A percentile compares a stretch with the other conserved stretches of the same genome.
These are phyloP conservation scores for Caretta caretta DNA, from an alignment of 2,113 vertebrate genomes.

Conservation along the genomic window DNA sequence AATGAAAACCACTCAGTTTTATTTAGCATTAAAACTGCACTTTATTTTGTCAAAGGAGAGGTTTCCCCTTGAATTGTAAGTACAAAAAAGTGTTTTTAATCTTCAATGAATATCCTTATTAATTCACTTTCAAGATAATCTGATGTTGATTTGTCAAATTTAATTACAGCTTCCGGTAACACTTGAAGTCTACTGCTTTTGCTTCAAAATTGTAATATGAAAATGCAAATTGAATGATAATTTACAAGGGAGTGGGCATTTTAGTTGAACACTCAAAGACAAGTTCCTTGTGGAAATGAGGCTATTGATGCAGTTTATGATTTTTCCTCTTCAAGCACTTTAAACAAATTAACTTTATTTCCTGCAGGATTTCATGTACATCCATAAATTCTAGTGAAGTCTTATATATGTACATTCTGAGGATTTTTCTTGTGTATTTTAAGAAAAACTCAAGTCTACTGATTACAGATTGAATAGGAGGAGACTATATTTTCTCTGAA, in stretches of 20 bases:
- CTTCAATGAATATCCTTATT: slow-evolving; percentile 92
- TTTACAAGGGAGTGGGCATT: slow-evolving; percentile 97
- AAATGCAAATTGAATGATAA: slow-evolving; percentile 97
- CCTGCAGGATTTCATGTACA: slow-evolving; percentile 84
- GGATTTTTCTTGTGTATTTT: slow-evolving; percentile 39
- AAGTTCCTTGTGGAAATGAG: slow-evolving; percentile 90
- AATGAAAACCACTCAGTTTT: slow-evolving; percentile 86
- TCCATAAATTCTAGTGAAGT: slow-evolving; percentile 82
- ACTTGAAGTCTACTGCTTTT: slow-evolving; percentile 97
- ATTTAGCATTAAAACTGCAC: slow-evolving; percentile 83
- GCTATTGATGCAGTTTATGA: slow-evolving; percentile 87
- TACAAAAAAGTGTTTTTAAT: slow-evolving; percentile 87
- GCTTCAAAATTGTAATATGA: slow-evolving; percentile 98
- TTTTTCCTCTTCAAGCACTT: slow-evolving; percentile 87
- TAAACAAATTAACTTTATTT: slow-evolving; percentile 90
- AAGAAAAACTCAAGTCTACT: slow-evolving; percentile 57
- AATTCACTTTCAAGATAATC: slow-evolving; percentile 98
- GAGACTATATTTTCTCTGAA: slow-evolving; percentile 47
- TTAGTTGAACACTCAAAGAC: slow-evolving; percentile 95
- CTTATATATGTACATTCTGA: slow-evolving; percentile 55
- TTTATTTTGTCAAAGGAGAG: slow-evolving; percentile 85
- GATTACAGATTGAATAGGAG: slow-evolving; percentile 39
- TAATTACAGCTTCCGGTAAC: slow-evolving; percentile 99
- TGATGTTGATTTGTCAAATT: slow-evolving; percentile 99
- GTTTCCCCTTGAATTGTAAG: slow-evolving; percentile 85